phyloP scores from a whole-genome alignment of 2,888 invertebrate species.

The Helleia helle region DNA sequence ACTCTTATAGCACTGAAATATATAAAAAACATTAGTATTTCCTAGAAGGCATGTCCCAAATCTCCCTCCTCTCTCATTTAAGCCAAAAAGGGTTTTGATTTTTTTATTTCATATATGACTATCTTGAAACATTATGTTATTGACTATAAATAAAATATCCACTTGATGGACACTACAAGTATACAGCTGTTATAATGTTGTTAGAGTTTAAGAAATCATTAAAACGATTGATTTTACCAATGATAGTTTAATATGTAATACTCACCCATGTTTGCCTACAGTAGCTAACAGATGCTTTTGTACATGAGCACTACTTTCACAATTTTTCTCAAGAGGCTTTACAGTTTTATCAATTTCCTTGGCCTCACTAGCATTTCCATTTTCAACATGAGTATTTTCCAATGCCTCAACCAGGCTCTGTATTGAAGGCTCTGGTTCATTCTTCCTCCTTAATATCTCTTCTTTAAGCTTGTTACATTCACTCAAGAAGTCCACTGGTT shows the following conservation, averaged over 20 bases:
- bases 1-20: constrained; percentile 69
- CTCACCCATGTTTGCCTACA: constrained; percentile 77
- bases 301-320: constrained; percentile 23
- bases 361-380: constrained; percentile 15
- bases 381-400: constrained; percentile 45
- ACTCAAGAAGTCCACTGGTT: constrained; percentile 41
- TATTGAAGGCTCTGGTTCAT: constrained; percentile 41
- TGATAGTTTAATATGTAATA: too few species aligned
- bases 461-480: constrained; percentile 58
- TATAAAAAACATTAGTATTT: neutral
- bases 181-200: too few species aligned
- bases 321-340: neutral
- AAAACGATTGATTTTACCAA: too few species aligned
- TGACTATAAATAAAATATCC: too few species aligned
- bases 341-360: neutral
- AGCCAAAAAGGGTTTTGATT: too few species aligned
- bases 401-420: constrained; percentile 48
- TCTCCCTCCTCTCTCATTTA: too few species aligned
- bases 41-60: constrained; percentile 29
- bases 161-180: too few species aligned
- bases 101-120: too few species aligned
- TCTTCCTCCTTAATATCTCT: constrained; percentile 45
- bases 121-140: too few species aligned
- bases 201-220: too few species aligned
- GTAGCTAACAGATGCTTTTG: constrained; percentile 78